These are phyloP conservation scores for Diabrotica undecimpunctata DNA, from an alignment of 1,140 invertebrate genomes.

Conservation along the genomic window DNA sequence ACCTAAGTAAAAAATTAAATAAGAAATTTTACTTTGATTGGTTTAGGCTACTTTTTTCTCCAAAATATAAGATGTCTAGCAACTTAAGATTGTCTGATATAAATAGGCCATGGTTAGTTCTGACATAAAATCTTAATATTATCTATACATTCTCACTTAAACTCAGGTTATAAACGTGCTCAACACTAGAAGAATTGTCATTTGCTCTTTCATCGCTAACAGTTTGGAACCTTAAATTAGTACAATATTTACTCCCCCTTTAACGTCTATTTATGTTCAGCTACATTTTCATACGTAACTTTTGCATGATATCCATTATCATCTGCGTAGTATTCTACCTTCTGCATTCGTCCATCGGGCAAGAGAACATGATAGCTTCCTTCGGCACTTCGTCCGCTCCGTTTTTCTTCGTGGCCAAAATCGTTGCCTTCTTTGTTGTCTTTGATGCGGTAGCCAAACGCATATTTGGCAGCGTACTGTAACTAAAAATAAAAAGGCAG, in stretches of 20 bases:
- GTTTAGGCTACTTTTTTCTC: no score
- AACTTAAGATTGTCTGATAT: no score
- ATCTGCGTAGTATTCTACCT: conserved; percentile 73
- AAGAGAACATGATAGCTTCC: conserved; percentile 74
- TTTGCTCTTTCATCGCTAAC: no score
- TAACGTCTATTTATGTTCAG: conserved; percentile 4
- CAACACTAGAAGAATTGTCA: no score
- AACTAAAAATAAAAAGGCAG: conserved; percentile 47
- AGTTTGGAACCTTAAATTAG: no score
- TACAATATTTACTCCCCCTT: not conserved
- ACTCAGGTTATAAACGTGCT: no score
- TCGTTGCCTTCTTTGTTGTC: conserved; percentile 66
- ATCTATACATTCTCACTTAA: no score
- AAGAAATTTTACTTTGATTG: no score
- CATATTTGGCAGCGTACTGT: conserved; percentile 67
- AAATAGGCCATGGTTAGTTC: no score
- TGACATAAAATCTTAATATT: no score
- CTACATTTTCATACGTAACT: conserved; percentile 59
- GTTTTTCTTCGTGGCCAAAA: conserved; percentile 68
- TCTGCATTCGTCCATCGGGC: conserved; percentile 72
- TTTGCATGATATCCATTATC: conserved; percentile 71
- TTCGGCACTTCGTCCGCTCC: conserved; percentile 60
- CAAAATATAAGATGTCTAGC: no score
- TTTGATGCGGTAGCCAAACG: conserved; percentile 70
- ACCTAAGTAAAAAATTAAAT: no score